Evolutionary conservation across 2,113 vertebrate species (phyloP).

Genomic region (Epinephelus lanceolatus): DNA sequence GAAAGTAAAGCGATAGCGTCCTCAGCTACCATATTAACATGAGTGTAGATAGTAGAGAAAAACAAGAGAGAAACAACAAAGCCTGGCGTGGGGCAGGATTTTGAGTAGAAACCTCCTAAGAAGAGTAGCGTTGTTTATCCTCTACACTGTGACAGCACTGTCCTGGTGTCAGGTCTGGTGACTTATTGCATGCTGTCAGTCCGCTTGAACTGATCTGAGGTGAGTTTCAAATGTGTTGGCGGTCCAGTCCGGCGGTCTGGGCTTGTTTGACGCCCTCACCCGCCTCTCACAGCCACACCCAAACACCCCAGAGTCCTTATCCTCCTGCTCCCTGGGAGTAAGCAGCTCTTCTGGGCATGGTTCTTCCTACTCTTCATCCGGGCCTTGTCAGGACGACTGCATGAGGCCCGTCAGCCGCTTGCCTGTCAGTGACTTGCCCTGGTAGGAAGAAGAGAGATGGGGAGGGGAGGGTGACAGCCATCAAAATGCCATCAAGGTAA

Average conservation of each 20-base stretch:
- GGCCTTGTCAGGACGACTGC: conserved; percentile 95
- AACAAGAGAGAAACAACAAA: conserved; percentile 31
- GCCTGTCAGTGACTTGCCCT: conserved; percentile 97
- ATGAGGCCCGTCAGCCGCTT: conserved; percentile 98
- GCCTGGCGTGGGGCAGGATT: conserved; percentile 24
- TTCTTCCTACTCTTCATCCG: conserved; percentile 52
- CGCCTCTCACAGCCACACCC: conserved; percentile 46
- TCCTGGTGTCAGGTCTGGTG: conserved; percentile 71
- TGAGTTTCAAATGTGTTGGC: conserved; percentile 33
- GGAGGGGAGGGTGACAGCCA: conserved; percentile 3
- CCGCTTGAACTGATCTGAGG: conserved; percentile 60
- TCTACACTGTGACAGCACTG: conserved; percentile 62
- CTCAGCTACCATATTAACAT: conserved; percentile 57
- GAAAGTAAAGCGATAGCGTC: conserved; percentile 55
- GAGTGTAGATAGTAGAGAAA: conserved; percentile 55
- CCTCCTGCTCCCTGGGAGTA: conserved; percentile 37
- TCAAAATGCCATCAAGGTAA: conserved; percentile 2
- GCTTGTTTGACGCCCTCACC: conserved; percentile 16
- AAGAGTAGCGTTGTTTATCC: conserved; percentile 41
- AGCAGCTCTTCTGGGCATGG: conserved; percentile 58
- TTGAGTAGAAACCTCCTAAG: conserved; percentile 52
- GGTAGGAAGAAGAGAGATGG: conserved; percentile 50
- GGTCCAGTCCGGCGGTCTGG: conserved; percentile 37
- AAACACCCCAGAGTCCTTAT: conserved; percentile 37
- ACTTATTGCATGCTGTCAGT: conserved; percentile 85